phyloP scores from a whole-genome alignment of 1,140 invertebrate species.

The Calephelis nemesis region DNA sequence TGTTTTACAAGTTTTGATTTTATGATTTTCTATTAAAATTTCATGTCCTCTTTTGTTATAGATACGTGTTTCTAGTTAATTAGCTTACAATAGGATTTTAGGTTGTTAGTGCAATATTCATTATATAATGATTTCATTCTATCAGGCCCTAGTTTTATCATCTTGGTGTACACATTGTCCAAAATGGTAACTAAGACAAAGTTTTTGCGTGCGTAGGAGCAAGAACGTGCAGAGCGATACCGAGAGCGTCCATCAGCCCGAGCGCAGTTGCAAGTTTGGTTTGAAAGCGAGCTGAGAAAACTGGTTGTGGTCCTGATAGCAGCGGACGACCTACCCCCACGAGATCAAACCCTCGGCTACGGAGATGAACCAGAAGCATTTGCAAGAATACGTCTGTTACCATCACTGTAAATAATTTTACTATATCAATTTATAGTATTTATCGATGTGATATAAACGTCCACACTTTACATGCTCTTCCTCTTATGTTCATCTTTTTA shows the following conservation, averaged over 20 bases:
- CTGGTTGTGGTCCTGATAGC: slow-evolving; percentile 90
- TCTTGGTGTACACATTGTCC: neutral
- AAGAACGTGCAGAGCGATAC: slow-evolving; percentile 82
- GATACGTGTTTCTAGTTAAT: slow-evolving; percentile 11
- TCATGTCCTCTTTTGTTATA: slow-evolving; percentile 33
- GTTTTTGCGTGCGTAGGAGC: slow-evolving; percentile 52
- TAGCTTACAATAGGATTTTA: slow-evolving; percentile 23
- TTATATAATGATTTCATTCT: neutral
- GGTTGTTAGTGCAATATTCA: slow-evolving; percentile 18
- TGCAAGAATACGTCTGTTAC: slow-evolving; percentile 88
- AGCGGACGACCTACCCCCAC: slow-evolving; percentile 88
- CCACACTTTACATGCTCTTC: too few species aligned
- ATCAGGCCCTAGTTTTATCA: slow-evolving; percentile 19
- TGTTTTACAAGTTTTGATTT: slow-evolving; percentile 38
- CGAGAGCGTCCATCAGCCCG: slow-evolving; percentile 87
- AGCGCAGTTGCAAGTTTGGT: slow-evolving; percentile 92
- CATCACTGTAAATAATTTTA: slow-evolving; percentile 84
- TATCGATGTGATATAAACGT: too few species aligned
- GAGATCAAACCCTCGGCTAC: slow-evolving; percentile 87
- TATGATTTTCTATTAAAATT: slow-evolving; percentile 27
- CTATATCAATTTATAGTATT: neutral
- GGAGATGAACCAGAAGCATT: slow-evolving; percentile 89
- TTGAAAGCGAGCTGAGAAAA: slow-evolving; percentile 89
- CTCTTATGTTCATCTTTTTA: slow-evolving; percentile 49
- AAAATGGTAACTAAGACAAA: slow-evolving; percentile 5